These are phyloP conservation scores for Leptinotarsa lineolata DNA, from an alignment of 1,140 invertebrate species.

Conservation along the genomic window DNA sequence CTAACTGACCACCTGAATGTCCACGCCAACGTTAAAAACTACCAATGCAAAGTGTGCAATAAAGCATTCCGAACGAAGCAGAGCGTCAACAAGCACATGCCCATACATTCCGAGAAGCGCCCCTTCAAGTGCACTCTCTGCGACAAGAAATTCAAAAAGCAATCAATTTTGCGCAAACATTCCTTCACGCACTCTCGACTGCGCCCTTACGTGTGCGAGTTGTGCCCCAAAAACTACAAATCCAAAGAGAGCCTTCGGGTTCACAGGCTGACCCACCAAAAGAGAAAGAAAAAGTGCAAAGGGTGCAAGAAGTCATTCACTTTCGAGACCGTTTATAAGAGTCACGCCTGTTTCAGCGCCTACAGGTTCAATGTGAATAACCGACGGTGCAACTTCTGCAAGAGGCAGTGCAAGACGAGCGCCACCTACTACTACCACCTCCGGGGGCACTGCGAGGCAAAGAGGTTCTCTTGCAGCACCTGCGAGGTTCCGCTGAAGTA, in stretches of 20 bases:
- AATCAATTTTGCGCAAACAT: slow-evolving; percentile 46
- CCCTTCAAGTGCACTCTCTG: slow-evolving; percentile 34
- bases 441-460: slow-evolving; percentile 5
- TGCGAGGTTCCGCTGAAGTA: slow-evolving; percentile 9
- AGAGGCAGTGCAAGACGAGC: slow-evolving; percentile 5
- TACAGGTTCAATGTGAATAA: slow-evolving; percentile 14
- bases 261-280: slow-evolving; percentile 22
- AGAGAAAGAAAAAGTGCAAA: slow-evolving; percentile 23
- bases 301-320: slow-evolving; percentile 21
- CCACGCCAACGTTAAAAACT: slow-evolving; percentile 30
- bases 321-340: slow-evolving; percentile 23
- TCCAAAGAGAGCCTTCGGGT: slow-evolving; percentile 23
- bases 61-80: slow-evolving; percentile 30
- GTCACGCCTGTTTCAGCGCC: slow-evolving; percentile 7
- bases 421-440: slow-evolving; percentile 16
- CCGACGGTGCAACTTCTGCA: slow-evolving; percentile 19
- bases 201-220: slow-evolving; percentile 38
- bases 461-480: slow-evolving; percentile 11
- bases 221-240: slow-evolving; percentile 37
- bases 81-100: slow-evolving; percentile 30
- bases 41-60: slow-evolving; percentile 21
- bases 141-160: slow-evolving; percentile 41
- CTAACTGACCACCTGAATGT: slow-evolving; percentile 28
- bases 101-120: slow-evolving; percentile 31
- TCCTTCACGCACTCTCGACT: slow-evolving; percentile 42